A percentile compares a stretch with the other conserved stretches of the same genome.
These are phyloP conservation scores for Heliconius aoede DNA, from an alignment of 2,888 invertebrate species.

Conservation along the genomic window DNA sequence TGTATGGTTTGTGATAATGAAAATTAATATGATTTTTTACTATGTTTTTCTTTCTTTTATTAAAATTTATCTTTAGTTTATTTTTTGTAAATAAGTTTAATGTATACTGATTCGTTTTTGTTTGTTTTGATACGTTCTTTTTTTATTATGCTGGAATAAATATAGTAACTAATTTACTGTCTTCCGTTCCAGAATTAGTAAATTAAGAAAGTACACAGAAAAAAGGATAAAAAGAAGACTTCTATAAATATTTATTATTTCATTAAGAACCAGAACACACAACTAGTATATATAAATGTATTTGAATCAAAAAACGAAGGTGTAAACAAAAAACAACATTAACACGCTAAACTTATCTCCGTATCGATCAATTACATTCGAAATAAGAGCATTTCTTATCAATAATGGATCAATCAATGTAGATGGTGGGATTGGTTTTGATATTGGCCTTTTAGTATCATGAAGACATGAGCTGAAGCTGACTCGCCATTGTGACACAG, in stretches of 20 bases:
- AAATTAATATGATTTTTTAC: slow-evolving; percentile 2
- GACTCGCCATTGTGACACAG: neutral
- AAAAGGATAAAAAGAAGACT: too few relatives aligned
- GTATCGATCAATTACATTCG: slow-evolving; percentile 79
- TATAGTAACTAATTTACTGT: too few relatives aligned
- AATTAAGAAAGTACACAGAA: too few relatives aligned
- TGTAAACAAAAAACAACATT: slow-evolving; percentile 71
- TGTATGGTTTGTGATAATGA: slow-evolving; percentile 25
- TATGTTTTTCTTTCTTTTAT: neutral
- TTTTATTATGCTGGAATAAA: neutral
- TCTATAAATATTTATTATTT: neutral
- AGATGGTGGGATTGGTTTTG: slow-evolving; percentile 55
- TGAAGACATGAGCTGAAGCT: neutral
- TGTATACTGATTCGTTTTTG: too few relatives aligned
- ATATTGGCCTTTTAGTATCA: slow-evolving; percentile 29
- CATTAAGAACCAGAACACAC: slow-evolving; percentile 27
- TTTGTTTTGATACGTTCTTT: neutral
- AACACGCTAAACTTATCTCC: slow-evolving; percentile 69
- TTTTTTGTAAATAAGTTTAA: neutral
- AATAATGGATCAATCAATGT: slow-evolving; percentile 78
- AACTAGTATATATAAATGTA: slow-evolving; percentile 44
- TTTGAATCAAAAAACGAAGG: slow-evolving; percentile 57
- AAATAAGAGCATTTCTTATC: slow-evolving; percentile 81
- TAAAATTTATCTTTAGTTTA: neutral
- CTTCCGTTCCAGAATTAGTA: too few relatives aligned